Conservation (phyloP, 2,113 vertebrate genomes). For the Myxocyprinus asiaticus region DNA sequence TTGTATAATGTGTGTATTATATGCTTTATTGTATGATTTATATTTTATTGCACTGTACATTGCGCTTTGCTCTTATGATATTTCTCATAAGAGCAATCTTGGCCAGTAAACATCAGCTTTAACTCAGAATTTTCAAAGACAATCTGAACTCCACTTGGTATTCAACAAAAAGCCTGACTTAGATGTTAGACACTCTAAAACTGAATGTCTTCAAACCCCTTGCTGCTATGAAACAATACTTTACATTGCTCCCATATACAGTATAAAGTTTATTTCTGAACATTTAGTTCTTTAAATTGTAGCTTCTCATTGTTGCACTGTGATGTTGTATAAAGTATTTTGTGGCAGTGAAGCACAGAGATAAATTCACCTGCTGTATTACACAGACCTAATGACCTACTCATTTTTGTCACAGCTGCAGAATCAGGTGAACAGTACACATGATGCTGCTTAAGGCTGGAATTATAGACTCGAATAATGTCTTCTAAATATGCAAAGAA, state of each 20-base stretch:
- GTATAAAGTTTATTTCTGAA: background rate
- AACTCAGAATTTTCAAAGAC: too few relatives aligned
- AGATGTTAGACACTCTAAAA: too few relatives aligned
- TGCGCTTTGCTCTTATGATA: too few relatives aligned
- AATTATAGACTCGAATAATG: slow-evolving; percentile 1
- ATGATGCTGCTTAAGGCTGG: slow-evolving; percentile 14
- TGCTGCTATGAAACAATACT: background rate
- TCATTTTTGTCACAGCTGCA: slow-evolving; percentile 23
- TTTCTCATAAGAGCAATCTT: too few relatives aligned
- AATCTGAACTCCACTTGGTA: too few relatives aligned
- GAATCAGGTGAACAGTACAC: slow-evolving; percentile 21
- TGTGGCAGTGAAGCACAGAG: background rate
- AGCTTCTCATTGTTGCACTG: background rate
- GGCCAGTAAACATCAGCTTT: too few relatives aligned
- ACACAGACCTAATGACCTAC: slow-evolving; percentile 32
- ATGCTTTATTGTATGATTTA: too few relatives aligned
- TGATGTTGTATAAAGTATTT: background rate
- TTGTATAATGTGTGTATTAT: too few relatives aligned
- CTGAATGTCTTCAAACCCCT: background rate
- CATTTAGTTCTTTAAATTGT: background rate
- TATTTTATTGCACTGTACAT: too few relatives aligned
- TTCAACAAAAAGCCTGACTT: too few relatives aligned
- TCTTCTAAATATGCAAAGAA: slow-evolving; percentile 1
- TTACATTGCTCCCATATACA: background rate
- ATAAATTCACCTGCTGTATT: slow-evolving; percentile 1